These are phyloP conservation scores for Bombus sibiricus DNA, from an alignment of 1,140 invertebrate species.

Conservation along the genomic window DNA sequence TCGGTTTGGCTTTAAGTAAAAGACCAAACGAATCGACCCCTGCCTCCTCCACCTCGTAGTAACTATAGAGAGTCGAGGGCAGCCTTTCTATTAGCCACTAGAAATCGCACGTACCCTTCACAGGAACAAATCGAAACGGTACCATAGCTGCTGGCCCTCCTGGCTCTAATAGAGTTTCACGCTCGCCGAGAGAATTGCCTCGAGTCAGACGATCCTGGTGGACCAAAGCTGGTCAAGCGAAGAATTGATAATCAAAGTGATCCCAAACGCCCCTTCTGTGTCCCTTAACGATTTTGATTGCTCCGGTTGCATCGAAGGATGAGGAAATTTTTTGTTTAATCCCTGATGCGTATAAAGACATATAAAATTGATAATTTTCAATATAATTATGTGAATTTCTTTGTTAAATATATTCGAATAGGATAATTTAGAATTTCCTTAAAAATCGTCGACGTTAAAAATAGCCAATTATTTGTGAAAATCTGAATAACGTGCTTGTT, in stretches of 20 bases:
- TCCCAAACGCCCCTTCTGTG: background rate
- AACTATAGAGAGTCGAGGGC: conserved; percentile 17
- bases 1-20: conserved; percentile 60
- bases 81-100: conserved; percentile 61
- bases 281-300: conserved; percentile 22
- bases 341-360: background rate
- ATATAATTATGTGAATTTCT: background rate
- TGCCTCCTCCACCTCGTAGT: background rate
- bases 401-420: background rate
- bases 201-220: conserved; percentile 29
- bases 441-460: too few species aligned
- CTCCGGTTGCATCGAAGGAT: background rate
- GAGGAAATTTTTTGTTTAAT: background rate
- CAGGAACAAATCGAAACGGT: conserved; percentile 58
- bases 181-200: conserved; percentile 56
- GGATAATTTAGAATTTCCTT: too few species aligned
- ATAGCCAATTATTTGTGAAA: too few species aligned
- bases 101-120: conserved; percentile 62
- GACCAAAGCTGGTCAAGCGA: conserved; percentile 58
- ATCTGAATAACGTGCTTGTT: too few species aligned
- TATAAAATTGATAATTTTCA: background rate
- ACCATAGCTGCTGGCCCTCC: conserved; percentile 5
- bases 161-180: conserved; percentile 65
- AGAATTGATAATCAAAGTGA: conserved; percentile 71
- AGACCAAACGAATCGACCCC: conserved; percentile 41